Evolutionary conservation across 2,797 vertebrate genomes (phyloP), one percentile per base, ranked within the genome.

Genomic region (Synaphobranchus kaupii): DNA sequence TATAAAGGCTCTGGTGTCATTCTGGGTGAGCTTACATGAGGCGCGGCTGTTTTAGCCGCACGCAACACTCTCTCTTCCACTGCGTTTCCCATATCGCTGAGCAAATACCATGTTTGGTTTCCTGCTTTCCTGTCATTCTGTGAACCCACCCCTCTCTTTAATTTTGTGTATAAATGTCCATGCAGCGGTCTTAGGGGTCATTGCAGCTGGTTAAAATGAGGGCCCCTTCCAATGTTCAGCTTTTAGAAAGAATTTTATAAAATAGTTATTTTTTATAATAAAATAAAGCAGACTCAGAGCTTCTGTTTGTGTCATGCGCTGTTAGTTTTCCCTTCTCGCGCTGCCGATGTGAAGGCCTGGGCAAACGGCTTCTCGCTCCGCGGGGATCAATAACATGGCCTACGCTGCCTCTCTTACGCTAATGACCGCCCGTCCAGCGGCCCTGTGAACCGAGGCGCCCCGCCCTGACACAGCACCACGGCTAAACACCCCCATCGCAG

Each of bases 121-220:
- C 25, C 63, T 6, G 86, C 81, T 76, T 52, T 54, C 44, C 25
- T 39, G 58, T 22, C 39, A n/a, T 82, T 86, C 25, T 48, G n/a
- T 86, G 80, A 81, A 47, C 85, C 78, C 86, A 31, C 54, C 47
- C 86, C 78, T 80, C 58, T 52, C 78, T 31, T 31, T 81, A 82
- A 82, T 86, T 44, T 50, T 82, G 78, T 54, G 28, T 52, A 28
- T 17, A 87, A 83, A 83, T 34, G 17, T 9, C 86, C 80, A 54
- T 17, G 9, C 28, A 3, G 20, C 47, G 7, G 4, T 54, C 58
- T 20, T 60, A 31, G 68, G 86, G 48, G 82, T 83, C 80, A 58
- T 56, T 87, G 86, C 82, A 28, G 66, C 82, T 50, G 15, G 48
- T 83, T 87, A 44, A 71, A 17, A 76, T 48, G 22, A 83, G 56